These are phyloP conservation scores for Itoplectis maculator DNA, from an alignment of 2,888 invertebrate genomes.

Conservation along the genomic window DNA sequence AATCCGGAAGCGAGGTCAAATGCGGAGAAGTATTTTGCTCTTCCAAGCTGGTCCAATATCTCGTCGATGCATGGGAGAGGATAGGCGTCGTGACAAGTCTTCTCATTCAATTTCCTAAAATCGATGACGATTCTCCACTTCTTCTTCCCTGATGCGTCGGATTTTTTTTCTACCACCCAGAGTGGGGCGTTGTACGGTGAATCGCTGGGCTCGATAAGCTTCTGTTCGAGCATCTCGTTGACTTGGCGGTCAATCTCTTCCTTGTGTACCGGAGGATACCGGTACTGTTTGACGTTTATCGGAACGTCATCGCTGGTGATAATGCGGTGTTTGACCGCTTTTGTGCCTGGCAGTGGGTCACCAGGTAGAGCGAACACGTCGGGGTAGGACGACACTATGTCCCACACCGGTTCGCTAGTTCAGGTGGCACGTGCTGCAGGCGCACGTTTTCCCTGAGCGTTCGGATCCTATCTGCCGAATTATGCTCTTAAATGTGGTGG, in stretches of 20 bases:
- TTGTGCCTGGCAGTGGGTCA: conserved; percentile 7
- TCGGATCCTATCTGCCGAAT: conserved; percentile 14
- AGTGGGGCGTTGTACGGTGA: conserved; percentile 50
- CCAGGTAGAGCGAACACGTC: conserved; percentile 18
- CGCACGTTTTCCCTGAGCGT: neutral
- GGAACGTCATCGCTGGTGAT: conserved; percentile 4
- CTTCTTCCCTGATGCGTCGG: conserved; percentile 43
- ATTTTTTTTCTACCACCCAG: conserved; percentile 56
- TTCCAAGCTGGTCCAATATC: conserved; percentile 68
- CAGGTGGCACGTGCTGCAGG: neutral
- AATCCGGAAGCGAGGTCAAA: conserved; percentile 71
- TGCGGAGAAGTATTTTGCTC: conserved; percentile 68
- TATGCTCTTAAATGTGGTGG: neutral
- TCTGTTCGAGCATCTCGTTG: neutral
- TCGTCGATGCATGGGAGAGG: conserved; percentile 53
- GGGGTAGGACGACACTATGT: neutral
- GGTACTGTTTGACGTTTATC: conserved; percentile 11
- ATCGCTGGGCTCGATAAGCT: conserved; percentile 8
- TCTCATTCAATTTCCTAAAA: conserved; percentile 46
- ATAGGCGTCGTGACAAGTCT: conserved; percentile 49
- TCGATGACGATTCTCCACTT: conserved; percentile 61
- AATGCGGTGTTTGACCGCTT: conserved; percentile 17
- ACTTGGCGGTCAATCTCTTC: conserved; percentile 13
- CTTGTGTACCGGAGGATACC: too few relatives aligned
- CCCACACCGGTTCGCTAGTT: conserved; percentile 7